Conservation (phyloP, 1,140 invertebrate species). For the Dufourea novaeangliae region DNA sequence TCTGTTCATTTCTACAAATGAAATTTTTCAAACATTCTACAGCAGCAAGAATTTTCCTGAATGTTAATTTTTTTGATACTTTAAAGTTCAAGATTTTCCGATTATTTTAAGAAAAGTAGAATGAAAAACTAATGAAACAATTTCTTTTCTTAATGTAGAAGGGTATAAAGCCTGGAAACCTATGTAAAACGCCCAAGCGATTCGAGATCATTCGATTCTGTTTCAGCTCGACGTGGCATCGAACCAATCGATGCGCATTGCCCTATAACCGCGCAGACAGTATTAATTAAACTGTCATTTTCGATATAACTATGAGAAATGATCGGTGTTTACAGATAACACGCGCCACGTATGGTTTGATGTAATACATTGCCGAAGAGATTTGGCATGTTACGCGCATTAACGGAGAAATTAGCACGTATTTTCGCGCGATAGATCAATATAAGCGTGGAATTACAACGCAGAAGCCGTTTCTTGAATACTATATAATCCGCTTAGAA, state of each 20-base stretch:
- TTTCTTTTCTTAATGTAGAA: not conserved
- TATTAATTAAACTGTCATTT: conserved; percentile 69
- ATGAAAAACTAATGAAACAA: not conserved
- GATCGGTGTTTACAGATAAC: conserved; percentile 48
- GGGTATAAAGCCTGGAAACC: not conserved
- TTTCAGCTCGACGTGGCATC: conserved; percentile 39
- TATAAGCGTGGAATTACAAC: not conserved
- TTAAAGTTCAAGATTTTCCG: not conserved
- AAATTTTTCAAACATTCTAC: not conserved
- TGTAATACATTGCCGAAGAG: conserved; percentile 50
- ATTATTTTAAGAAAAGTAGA: too few species aligned
- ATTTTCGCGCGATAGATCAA: conserved; percentile 14
- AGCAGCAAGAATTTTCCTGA: not conserved
- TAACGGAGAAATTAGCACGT: conserved; percentile 15
- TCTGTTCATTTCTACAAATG: not conserved
- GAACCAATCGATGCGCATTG: conserved; percentile 57
- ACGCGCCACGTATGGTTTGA: conserved; percentile 41
- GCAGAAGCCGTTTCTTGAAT: not conserved
- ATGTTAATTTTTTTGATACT: not conserved
- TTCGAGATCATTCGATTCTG: conserved; percentile 58
- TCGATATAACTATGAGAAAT: conserved; percentile 63
- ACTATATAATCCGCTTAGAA: too few species aligned
- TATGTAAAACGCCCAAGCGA: conserved; percentile 3
- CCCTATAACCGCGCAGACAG: conserved; percentile 20
- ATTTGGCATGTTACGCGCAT: conserved; percentile 16